Evolutionary conservation across 2,113 vertebrate genomes (phyloP).

Genomic region (Pygathrix nemaeus): DNA sequence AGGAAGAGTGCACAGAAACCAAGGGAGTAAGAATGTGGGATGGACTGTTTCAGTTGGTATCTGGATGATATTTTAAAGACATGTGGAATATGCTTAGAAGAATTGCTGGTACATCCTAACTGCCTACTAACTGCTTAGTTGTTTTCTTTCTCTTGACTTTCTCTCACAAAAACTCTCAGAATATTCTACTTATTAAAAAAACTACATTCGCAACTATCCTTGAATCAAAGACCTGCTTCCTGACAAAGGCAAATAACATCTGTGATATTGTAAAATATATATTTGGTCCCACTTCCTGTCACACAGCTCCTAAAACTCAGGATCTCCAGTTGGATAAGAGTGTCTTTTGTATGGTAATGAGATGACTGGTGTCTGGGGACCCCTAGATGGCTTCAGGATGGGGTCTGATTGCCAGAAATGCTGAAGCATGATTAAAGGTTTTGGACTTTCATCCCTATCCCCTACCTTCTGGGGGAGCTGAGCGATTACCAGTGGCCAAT

Average conservation of each 20-base stretch:
- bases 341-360: neutral
- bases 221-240: neutral
- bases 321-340: neutral
- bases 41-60: neutral
- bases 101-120: neutral
- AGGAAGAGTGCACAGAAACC: neutral
- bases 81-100: neutral
- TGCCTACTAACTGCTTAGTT: neutral
- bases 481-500: neutral
- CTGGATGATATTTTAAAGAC: neutral
- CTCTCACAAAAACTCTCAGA: neutral
- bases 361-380: neutral
- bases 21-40: rapidly evolving
- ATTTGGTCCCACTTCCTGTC: neutral
- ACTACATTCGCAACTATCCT: neutral
- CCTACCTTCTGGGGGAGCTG: neutral
- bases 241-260: neutral
- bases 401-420: neutral
- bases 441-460: neutral
- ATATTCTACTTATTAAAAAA: neutral
- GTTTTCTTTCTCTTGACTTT: neutral
- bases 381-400: neutral
- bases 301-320: neutral
- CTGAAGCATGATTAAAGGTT: neutral
- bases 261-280: neutral